Base-by-base conservation (phyloP, 2,797 vertebrate genomes). In the Eospalax fontanierii region DNA sequence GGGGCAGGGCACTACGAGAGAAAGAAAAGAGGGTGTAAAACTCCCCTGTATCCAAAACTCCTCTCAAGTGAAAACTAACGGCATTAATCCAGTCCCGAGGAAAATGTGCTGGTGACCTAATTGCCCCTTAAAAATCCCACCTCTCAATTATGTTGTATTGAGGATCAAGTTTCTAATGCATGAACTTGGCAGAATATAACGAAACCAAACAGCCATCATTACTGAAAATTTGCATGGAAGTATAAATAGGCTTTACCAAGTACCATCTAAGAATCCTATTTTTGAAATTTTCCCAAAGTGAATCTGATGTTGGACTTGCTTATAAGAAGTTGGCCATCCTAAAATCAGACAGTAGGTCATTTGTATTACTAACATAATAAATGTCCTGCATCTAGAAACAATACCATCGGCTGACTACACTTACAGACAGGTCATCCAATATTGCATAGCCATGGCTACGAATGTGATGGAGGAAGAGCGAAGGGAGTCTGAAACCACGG, bases 341-440 rank as follows among this genome's bases (percentile, higher is more conserved):
- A 59, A 94, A 81, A 94, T 89, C 73, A 94, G 89, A 35, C 84
- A 80, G 93, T 9, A 84, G 21, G 76, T 92, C 75, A 66, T 95
- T 85, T 87, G 16, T 85, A 54, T 94, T 93, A 78, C 65, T 76
- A 83, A 87, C 83, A 89, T 54, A 87, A 90, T 88, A 92, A 28
- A 21, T 61, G 79, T n/a, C 59, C 61, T 21, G 22, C 38, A 33
- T 71, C 50, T 85, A 78, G 46, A 14, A 68, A 81, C 35, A 95
- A 19, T 66, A 15, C 3, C 22, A 15, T n/a, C 18, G 1, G 10
- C 4, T 46, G 7, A 43, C 40, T 88, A 35, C n/a, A 50, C 3
- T 46, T 73, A 81, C 21, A 40, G 75, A 61, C 22, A 66, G 46
- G 38, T 30, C 65, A 68, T 35, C 9, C 91, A 84, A 50, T 24